These are phyloP conservation scores for Habropoda laboriosa DNA, from an alignment of 1,140 invertebrate genomes.

Conservation along the genomic window DNA sequence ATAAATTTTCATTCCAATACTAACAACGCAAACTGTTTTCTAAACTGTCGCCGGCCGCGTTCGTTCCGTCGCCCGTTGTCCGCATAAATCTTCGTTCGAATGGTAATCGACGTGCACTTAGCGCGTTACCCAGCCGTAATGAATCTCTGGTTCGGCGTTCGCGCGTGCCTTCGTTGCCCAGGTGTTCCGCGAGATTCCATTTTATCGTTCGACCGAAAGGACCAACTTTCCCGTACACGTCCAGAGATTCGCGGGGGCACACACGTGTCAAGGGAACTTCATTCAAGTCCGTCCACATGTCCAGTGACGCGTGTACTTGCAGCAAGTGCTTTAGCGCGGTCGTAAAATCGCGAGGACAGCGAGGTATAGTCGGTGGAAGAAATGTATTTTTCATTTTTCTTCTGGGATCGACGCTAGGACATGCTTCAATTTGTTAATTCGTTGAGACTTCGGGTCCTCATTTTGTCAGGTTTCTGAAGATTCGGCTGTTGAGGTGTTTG, in stretches of 20 bases:
- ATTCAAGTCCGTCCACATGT: background rate
- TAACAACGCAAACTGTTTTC: constrained; percentile 18
- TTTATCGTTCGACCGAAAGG: too few relatives aligned
- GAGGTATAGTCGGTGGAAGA: too few relatives aligned
- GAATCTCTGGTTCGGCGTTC: background rate
- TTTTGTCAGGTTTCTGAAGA: too few relatives aligned
- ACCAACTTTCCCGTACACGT: too few relatives aligned
- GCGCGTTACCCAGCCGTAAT: background rate
- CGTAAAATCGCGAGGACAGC: too few relatives aligned
- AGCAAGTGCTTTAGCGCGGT: too few relatives aligned
- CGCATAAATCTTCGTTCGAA: constrained; percentile 43
- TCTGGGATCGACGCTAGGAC: too few relatives aligned
- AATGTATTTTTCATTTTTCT: too few relatives aligned
- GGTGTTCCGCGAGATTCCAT: background rate
- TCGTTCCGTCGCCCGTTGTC: background rate
- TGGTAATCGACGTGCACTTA: constrained; percentile 27
- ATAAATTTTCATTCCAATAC: constrained; percentile 25
- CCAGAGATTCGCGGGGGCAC: background rate
- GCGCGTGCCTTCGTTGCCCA: background rate
- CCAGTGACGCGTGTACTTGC: background rate
- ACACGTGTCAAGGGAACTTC: background rate
- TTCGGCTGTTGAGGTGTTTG: too few relatives aligned
- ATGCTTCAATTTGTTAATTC: too few relatives aligned
- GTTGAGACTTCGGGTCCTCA: too few relatives aligned
- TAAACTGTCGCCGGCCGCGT: background rate